Percentiles rank a stretch among this genome's conserved stretches.
Evolutionary conservation across 2,113 vertebrate species (phyloP).

Genomic region (Rhinolophus sinicus): DNA sequence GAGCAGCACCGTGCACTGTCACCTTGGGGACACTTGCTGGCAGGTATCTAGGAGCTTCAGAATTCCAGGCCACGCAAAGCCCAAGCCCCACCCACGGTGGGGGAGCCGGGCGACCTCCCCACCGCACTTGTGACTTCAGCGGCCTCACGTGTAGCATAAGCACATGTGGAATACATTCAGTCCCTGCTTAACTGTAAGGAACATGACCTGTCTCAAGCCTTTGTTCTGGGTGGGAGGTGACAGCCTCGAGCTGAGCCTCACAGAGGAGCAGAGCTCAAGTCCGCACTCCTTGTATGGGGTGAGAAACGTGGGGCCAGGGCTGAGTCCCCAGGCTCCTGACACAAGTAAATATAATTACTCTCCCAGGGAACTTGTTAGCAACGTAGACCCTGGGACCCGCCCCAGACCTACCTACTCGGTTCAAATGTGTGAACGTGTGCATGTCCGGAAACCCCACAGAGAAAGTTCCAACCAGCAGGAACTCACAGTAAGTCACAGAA

Average conservation of each 20-base stretch:
- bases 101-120: accelerated
- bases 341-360: not conserved
- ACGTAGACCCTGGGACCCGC: not conserved
- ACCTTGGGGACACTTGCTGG: not conserved
- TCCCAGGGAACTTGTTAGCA: too few relatives aligned
- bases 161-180: too few relatives aligned
- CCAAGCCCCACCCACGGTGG: accelerated
- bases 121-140: not conserved
- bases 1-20: not conserved
- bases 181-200: not conserved
- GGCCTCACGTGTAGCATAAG: not conserved
- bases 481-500: not conserved
- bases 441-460: not conserved
- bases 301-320: too few relatives aligned
- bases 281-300: not conserved
- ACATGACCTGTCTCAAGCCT: not conserved
- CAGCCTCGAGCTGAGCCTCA: not conserved
- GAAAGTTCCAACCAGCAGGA: not conserved
- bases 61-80: accelerated
- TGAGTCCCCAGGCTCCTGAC: too few relatives aligned
- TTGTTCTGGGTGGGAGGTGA: not conserved
- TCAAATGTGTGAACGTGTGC: not conserved
- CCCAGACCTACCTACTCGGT: not conserved
- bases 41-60: accelerated
- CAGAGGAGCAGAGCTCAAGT: not conserved